phyloP scores from a whole-genome alignment of 2,113 vertebrate genomes.

The Albula goreensis region DNA sequence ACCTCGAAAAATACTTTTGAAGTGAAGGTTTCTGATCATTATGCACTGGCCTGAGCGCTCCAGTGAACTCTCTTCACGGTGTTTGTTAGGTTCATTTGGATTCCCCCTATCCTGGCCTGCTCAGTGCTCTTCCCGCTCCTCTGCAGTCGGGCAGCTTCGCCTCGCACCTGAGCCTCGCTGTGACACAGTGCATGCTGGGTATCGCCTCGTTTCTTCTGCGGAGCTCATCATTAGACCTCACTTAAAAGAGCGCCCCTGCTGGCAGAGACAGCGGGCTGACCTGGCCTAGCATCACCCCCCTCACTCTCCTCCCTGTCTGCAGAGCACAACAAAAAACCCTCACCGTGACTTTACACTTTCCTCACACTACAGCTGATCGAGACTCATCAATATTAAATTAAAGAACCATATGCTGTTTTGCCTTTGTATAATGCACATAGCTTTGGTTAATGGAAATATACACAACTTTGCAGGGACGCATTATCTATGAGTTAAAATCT shows the following conservation, averaged over 20 bases:
- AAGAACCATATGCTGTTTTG: slow-evolving; percentile 76
- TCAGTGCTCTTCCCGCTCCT: background rate
- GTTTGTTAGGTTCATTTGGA: background rate
- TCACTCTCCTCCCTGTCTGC: slow-evolving; percentile 60
- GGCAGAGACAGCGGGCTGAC: background rate
- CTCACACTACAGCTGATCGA: background rate
- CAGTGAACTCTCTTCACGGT: background rate
- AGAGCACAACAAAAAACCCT: slow-evolving; percentile 75
- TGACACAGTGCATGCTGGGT: no score
- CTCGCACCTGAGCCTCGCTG: no score
- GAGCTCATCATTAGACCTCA: background rate
- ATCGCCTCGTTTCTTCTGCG: background rate
- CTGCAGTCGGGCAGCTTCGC: no score
- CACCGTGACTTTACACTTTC: slow-evolving; percentile 72
- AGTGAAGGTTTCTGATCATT: background rate
- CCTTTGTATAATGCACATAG: slow-evolving; percentile 82
- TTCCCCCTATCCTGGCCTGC: background rate
- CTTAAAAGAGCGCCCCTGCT: background rate
- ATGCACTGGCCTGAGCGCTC: background rate
- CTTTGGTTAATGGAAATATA: slow-evolving; percentile 68
- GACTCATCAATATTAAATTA: slow-evolving; percentile 77
- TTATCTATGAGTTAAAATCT: no score
- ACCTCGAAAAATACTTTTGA: background rate
- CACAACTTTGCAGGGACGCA: no score
- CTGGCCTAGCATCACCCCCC: slow-evolving; percentile 37